Base-by-base conservation (phyloP, 1,140 invertebrate species). In the Planococcus citri region DNA sequence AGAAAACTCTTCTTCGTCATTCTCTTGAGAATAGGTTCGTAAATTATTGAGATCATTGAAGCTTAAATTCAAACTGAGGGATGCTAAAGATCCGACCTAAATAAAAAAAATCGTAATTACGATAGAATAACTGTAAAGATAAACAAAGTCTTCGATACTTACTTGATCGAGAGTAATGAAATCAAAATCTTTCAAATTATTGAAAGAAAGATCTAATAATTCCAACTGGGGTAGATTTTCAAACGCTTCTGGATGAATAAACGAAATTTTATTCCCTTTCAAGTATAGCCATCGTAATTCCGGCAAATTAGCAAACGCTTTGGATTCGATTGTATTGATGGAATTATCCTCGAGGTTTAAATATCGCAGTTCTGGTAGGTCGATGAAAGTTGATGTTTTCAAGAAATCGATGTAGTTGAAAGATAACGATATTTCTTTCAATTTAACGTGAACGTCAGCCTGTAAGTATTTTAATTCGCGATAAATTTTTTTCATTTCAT, bases 151-250 rank as follows among this genome's bases (percentile, higher is more conserved):
- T n/a, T n/a, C n/a, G n/a, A 8, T 37, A 8, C 41, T 80, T 41
- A 84, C 88, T 83, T 91, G 88, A 76, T 92, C 90, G 70, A 91
- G 89, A 69, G 86, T 86, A 0, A 85, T 86, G 75, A 94, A 90
- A 74, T 92, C 88, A 68, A 94, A 89, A 37, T 85, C 85, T 25
- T 79, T 83, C 71, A 95, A 77, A 57, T 86, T 80, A 76, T 95
- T 95, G 74, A 90, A 91, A 0, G 89, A 86, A 73, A 95, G 80
- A 78, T 94, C 90, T 61, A 94, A 79, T 72, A 84, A 80, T 77
- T 91, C 86, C 21, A 94, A 77, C 73, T 89, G 86, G 0, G 91
- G 91, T 72, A 95, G 79, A 80, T 94, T 94, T 80, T 92, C 85
- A 72, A 83, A 84, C 12, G 79, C 73, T 70, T 76, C 75, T 14